Conservation (phyloP, 2,888 invertebrate species). For the Hirtodrosophila confusa region DNA sequence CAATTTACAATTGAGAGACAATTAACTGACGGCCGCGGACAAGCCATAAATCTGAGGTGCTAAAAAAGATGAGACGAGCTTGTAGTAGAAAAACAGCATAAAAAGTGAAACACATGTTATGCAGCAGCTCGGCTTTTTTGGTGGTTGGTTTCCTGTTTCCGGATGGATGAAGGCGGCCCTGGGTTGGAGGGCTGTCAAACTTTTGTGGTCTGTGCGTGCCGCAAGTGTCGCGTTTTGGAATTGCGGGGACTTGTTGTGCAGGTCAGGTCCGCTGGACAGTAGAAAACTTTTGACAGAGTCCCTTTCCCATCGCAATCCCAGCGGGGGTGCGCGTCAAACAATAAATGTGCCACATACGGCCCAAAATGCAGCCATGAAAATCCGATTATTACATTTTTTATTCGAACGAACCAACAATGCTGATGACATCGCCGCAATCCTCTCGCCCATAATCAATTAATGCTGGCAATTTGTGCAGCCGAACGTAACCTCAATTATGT, state of each 20-base stretch:
- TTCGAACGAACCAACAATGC: slow-evolving; percentile 20
- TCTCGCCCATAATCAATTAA: slow-evolving; percentile 70
- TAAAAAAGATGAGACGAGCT: slow-evolving; percentile 51
- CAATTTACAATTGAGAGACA: slow-evolving; percentile 68
- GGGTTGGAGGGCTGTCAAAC: slow-evolving; percentile 28
- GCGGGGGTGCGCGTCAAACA: slow-evolving; percentile 49
- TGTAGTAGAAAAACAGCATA: slow-evolving; percentile 29
- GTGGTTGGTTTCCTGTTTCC: slow-evolving; percentile 60
- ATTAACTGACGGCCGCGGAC: slow-evolving; percentile 58
- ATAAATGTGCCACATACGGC: slow-evolving; percentile 68
- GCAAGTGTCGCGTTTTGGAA: slow-evolving; percentile 57
- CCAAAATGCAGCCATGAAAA: slow-evolving; percentile 71
- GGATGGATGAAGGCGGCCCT: slow-evolving; percentile 1
- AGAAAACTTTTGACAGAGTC: slow-evolving; percentile 41
- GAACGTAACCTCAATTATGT: slow-evolving; percentile 79
- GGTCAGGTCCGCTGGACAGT: slow-evolving; percentile 50
- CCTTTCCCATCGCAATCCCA: slow-evolving; percentile 7
- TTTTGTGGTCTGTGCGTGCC: slow-evolving; percentile 56
- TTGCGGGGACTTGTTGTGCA: slow-evolving; percentile 45
- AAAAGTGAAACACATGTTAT: slow-evolving; percentile 62
- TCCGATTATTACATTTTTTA: slow-evolving; percentile 73
- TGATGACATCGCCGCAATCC: slow-evolving; percentile 25
- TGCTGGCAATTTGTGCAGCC: slow-evolving; percentile 76
- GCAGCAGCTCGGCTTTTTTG: slow-evolving; percentile 33
- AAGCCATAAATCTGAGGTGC: slow-evolving; percentile 71